Conservation (phyloP, 2,113 vertebrate genomes). For the Macquaria australasica region DNA sequence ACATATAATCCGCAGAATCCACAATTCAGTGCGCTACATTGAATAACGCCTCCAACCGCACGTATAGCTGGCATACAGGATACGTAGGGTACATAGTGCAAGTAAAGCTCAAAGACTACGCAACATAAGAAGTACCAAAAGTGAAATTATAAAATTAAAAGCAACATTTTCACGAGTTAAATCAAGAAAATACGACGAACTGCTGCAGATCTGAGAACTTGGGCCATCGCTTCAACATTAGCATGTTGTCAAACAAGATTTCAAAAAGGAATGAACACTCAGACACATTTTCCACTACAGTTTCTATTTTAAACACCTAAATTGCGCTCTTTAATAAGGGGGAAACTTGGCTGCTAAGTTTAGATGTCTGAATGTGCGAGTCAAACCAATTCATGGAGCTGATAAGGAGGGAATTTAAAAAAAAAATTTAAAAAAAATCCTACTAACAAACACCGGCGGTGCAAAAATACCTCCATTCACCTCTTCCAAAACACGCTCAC, state of each 20-base stretch:
- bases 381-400: neutral
- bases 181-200: neutral
- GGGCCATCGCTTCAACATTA: neutral
- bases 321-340: neutral
- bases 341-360: slow-evolving; percentile 41
- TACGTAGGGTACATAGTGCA: no score
- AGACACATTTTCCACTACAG: slow-evolving; percentile 17
- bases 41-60: neutral
- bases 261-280: neutral
- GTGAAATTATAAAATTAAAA: neutral
- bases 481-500: slow-evolving; percentile 29
- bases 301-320: slow-evolving; percentile 24
- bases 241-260: slow-evolving; percentile 46
- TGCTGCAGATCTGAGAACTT: neutral
- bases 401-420: neutral
- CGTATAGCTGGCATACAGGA: neutral
- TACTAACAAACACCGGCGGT: neutral
- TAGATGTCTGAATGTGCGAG: neutral
- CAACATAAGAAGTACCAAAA: neutral
- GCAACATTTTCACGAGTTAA: neutral
- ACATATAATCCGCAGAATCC: no score
- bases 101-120: neutral
- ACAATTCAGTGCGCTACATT: no score
- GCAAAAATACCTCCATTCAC: slow-evolving; percentile 6
- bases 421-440: neutral